These are phyloP conservation scores for Litocranius walleri DNA, from an alignment of 2,113 vertebrate genomes.

Conservation along the genomic window DNA sequence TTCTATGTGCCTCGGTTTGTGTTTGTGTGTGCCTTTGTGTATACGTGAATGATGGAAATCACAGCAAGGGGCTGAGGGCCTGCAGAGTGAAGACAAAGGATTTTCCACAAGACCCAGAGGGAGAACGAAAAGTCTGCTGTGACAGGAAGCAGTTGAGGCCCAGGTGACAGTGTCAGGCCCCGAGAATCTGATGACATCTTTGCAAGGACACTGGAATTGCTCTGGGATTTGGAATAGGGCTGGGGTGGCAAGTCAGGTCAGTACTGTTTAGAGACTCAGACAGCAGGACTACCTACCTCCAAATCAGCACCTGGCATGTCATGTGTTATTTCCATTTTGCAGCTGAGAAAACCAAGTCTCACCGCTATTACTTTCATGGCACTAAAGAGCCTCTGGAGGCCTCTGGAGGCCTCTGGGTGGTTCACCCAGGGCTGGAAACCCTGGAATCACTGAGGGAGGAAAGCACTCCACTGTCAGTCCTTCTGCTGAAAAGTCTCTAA, in stretches of 20 bases:
- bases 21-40: neutral
- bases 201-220: neutral
- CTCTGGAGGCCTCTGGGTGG: neutral
- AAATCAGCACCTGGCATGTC: neutral
- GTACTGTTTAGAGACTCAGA: neutral
- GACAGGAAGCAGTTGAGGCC: neutral
- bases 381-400: neutral
- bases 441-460: neutral
- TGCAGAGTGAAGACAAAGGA: neutral
- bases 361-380: neutral
- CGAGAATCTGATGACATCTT: conserved; percentile 11
- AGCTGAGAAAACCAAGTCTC: neutral
- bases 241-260: neutral
- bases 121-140: neutral
- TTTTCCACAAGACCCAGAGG: neutral
- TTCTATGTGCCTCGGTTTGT: neutral
- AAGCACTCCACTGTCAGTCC: neutral
- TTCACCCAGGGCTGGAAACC: neutral
- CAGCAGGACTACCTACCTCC: neutral
- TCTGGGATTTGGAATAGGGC: neutral
- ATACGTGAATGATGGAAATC: neutral
- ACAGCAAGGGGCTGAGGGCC: neutral
- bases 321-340: neutral
- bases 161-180: neutral
- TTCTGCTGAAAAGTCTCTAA: neutral